Percentiles rank a stretch among this genome's conserved stretches.
These are phyloP conservation scores for Pterocles orientalis DNA, from an alignment of 2,113 vertebrate species.

Conservation along the genomic window DNA sequence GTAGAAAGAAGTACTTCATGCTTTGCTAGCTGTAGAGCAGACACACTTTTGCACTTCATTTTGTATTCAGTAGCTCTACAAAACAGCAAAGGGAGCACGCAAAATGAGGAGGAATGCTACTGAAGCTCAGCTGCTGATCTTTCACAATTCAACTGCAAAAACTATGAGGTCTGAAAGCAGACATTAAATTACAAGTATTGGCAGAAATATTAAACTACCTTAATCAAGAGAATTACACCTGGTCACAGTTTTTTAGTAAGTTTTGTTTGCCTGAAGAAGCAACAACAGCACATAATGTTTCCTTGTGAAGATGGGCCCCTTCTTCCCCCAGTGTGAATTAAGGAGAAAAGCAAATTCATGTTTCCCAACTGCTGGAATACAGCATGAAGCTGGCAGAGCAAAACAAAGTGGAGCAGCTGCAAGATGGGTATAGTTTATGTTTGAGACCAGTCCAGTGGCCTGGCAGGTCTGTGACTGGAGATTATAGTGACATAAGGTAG, in stretches of 20 bases:
- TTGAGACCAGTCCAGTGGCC: not conserved
- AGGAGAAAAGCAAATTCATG: not conserved
- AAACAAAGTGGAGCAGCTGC: not conserved
- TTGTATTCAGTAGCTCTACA: constrained; percentile 27
- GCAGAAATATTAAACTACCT: not conserved
- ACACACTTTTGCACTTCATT: constrained; percentile 15
- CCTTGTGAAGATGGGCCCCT: not conserved
- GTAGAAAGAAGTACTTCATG: constrained; percentile 7
- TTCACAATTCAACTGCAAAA: not conserved
- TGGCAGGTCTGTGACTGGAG: not conserved
- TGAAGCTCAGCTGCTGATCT: constrained; percentile 22
- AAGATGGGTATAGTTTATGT: not conserved
- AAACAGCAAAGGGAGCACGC: constrained; percentile 14
- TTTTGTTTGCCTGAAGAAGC: not conserved
- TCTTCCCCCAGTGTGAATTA: not conserved
- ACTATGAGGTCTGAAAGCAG: not conserved
- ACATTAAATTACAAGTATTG: not conserved
- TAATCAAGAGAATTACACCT: not conserved
- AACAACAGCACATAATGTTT: not conserved
- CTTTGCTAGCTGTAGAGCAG: constrained; percentile 32
- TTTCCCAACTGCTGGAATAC: not conserved
- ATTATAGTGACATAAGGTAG: not conserved
- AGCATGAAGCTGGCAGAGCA: not conserved
- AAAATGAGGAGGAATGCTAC: not conserved
- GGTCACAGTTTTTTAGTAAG: not conserved